These are phyloP conservation scores for Glomeris maerens DNA, from an alignment of 1,140 invertebrate species.

Conservation along the genomic window DNA sequence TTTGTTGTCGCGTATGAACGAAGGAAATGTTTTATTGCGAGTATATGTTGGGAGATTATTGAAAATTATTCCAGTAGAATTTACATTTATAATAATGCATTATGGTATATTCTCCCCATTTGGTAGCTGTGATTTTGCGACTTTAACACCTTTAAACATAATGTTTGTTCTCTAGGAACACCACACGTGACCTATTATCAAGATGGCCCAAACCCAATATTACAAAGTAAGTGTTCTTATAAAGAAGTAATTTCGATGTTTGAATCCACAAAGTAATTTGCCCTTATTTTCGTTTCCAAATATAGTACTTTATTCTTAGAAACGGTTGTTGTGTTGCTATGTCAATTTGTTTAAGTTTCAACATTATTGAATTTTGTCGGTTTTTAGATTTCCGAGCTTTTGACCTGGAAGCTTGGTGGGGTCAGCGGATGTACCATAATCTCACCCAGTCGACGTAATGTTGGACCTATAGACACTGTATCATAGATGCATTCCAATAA, in stretches of 20 bases:
- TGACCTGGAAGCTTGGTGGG: constrained; percentile 76
- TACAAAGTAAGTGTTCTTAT: not conserved
- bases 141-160: too few relatives aligned
- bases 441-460: constrained; percentile 17
- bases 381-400: constrained; percentile 64
- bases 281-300: too few relatives aligned
- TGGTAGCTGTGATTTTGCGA: too few relatives aligned
- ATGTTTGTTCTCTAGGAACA: not conserved
- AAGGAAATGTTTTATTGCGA: too few relatives aligned
- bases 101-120: too few relatives aligned
- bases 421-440: constrained; percentile 58
- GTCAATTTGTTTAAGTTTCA: not conserved
- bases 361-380: constrained; percentile 19
- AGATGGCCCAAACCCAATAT: not conserved
- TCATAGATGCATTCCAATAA: not conserved
- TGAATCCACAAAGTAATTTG: not conserved
- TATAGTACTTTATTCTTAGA: too few relatives aligned
- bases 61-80: too few relatives aligned
- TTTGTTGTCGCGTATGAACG: too few relatives aligned
- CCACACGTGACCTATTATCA: constrained; percentile 5
- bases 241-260: not conserved
- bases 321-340: not conserved
- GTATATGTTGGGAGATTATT: too few relatives aligned
- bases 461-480: too few relatives aligned
- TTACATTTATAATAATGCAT: too few relatives aligned